Percentiles rank a stretch among this genome's conserved stretches.
These are phyloP conservation scores for Tetragonisca angustula DNA, from an alignment of 2,888 invertebrate species.

Conservation along the genomic window DNA sequence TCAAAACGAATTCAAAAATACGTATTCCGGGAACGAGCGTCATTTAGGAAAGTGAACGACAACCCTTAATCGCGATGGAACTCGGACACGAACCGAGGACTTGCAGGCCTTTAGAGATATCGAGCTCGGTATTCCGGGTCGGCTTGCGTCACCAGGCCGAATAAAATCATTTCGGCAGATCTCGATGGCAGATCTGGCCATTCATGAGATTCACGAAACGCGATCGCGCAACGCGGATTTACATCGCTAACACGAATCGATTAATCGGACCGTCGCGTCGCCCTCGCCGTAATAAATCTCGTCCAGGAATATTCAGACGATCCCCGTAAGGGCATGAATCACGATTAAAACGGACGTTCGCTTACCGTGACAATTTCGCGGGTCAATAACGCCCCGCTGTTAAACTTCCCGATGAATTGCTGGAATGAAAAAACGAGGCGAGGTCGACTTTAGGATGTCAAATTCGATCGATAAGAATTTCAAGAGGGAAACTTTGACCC, in stretches of 20 bases:
- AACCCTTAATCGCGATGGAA: slow-evolving; percentile 29
- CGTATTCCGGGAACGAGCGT: neutral
- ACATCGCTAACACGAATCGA: slow-evolving; percentile 41
- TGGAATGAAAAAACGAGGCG: neutral
- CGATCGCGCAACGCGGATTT: slow-evolving; percentile 24
- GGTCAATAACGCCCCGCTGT: neutral
- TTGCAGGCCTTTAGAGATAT: slow-evolving; percentile 12
- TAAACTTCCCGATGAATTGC: too few relatives aligned
- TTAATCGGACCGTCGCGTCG: slow-evolving; percentile 27
- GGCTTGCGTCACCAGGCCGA: slow-evolving; percentile 21
- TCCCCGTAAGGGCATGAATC: slow-evolving; percentile 20
- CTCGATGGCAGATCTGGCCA: slow-evolving; percentile 21
- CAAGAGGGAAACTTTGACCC: neutral
- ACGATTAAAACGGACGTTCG: slow-evolving; percentile 21
- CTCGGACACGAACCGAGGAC: slow-evolving; percentile 15
- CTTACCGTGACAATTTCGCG: neutral
- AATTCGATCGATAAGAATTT: neutral
- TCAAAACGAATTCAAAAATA: too few relatives aligned
- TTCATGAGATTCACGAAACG: slow-evolving; percentile 6
- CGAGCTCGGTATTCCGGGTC: slow-evolving; percentile 8
- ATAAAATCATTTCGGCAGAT: neutral
- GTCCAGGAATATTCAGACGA: slow-evolving; percentile 23
- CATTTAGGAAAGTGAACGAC: neutral
- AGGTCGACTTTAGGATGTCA: neutral
- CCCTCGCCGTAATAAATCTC: slow-evolving; percentile 37